Conservation (phyloP, 2,888 invertebrate species). For the Mystacides longicornis region DNA sequence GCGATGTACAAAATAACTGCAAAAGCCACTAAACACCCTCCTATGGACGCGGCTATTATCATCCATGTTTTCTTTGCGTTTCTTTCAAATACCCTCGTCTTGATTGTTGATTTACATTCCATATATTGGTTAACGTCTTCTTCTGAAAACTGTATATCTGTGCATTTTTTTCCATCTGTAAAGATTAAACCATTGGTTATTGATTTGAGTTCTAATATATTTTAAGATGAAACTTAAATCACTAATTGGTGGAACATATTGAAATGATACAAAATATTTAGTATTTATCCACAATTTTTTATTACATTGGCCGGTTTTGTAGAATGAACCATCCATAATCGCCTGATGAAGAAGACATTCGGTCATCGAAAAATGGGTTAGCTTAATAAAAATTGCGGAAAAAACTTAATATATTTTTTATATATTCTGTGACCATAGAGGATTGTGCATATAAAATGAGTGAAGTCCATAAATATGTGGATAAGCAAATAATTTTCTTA, state of each 20-base stretch:
- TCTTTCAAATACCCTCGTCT: constrained; percentile 16
- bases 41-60: constrained; percentile 41
- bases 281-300: no score
- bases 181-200: constrained; percentile 23
- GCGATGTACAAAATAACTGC: constrained; percentile 43
- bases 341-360: no score
- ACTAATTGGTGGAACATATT: neutral
- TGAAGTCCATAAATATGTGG: no score
- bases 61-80: constrained; percentile 39
- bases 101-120: constrained; percentile 32
- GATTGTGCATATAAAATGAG: no score
- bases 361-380: no score
- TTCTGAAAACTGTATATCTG: constrained; percentile 29
- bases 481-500: no score
- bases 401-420: no score
- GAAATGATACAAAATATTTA: neutral
- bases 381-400: no score
- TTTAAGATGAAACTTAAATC: neutral
- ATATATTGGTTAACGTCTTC: constrained; percentile 35
- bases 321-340: no score
- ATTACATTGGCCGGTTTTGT: no score
- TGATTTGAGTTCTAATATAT: neutral
- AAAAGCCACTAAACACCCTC: constrained; percentile 43
- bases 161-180: constrained; percentile 41
- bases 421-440: no score